Conservation (phyloP, 2,888 invertebrate species). For the Rhagonycha fulva region DNA sequence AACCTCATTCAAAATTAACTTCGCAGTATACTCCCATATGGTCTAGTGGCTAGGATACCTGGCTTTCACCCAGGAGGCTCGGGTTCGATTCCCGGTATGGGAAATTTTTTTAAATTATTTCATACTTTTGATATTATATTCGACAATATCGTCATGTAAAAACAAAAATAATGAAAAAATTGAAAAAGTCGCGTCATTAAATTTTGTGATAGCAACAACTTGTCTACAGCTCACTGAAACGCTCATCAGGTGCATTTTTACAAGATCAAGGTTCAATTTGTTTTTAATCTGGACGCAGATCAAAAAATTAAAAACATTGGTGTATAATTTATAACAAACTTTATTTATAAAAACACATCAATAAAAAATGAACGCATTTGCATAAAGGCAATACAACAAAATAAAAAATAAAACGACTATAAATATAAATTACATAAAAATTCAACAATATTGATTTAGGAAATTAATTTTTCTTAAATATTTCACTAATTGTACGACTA, state of each 20-base stretch:
- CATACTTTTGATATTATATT: no score
- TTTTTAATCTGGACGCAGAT: not conserved
- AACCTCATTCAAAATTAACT: no score
- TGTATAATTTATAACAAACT: not conserved
- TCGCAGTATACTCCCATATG: conserved; percentile 48
- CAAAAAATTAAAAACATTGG: not conserved
- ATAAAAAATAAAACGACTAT: not conserved
- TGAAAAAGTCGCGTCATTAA: not conserved
- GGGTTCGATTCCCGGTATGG: conserved; percentile 76
- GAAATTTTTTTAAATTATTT: conserved; percentile 51
- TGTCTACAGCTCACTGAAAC: not conserved
- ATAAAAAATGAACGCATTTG: not conserved
- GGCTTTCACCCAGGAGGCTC: conserved; percentile 76
- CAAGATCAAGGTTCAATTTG: not conserved
- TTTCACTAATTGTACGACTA: not conserved
- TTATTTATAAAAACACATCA: not conserved
- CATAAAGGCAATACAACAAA: not conserved
- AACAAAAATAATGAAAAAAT: no score
- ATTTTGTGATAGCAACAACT: not conserved
- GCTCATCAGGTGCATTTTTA: not conserved
- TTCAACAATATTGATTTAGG: not conserved
- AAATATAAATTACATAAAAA: not conserved
- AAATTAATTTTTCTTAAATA: not conserved
- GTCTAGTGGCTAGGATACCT: conserved; percentile 75
- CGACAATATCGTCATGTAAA: no score